phyloP scores from a whole-genome alignment of 1,140 invertebrate genomes.

The Cydia strobilella region DNA sequence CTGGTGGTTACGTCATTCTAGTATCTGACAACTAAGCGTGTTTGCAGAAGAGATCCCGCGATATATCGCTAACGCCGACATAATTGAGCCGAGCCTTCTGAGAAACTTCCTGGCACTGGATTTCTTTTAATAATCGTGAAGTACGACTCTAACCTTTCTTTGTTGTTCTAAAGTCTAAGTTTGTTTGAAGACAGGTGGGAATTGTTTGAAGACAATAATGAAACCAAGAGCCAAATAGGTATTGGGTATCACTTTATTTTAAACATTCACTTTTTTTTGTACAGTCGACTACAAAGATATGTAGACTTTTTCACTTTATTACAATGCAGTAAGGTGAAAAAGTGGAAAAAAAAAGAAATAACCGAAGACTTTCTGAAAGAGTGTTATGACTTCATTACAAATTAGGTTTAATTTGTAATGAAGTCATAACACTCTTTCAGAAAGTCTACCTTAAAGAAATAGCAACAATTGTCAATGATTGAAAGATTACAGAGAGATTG shows the following conservation, averaged over 20 bases:
- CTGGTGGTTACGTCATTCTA: neutral
- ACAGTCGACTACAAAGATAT: no score
- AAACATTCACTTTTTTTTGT: no score
- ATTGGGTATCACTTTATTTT: no score
- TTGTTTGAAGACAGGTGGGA: conserved; percentile 1
- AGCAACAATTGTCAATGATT: neutral
- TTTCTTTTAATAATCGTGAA: conserved; percentile 32
- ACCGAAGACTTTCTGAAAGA: no score
- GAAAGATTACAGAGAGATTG: neutral
- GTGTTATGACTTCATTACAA: no score
- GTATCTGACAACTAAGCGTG: neutral
- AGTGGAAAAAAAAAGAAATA: no score
- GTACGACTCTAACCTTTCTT: conserved; percentile 27
- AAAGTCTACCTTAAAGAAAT: neutral
- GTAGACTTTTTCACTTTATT: no score
- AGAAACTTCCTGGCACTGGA: conserved; percentile 24
- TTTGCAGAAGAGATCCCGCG: conserved; percentile 24
- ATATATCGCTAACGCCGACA: conserved; percentile 31
- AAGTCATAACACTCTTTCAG: no score
- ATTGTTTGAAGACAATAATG: neutral
- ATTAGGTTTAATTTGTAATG: no score
- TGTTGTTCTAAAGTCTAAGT: conserved; percentile 19
- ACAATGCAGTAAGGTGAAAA: no score
- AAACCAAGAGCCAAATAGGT: neutral
- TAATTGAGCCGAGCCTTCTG: conserved; percentile 26